Evolutionary conservation across 2,113 vertebrate genomes (phyloP).

Genomic region (Hippocampus zosterae): DNA sequence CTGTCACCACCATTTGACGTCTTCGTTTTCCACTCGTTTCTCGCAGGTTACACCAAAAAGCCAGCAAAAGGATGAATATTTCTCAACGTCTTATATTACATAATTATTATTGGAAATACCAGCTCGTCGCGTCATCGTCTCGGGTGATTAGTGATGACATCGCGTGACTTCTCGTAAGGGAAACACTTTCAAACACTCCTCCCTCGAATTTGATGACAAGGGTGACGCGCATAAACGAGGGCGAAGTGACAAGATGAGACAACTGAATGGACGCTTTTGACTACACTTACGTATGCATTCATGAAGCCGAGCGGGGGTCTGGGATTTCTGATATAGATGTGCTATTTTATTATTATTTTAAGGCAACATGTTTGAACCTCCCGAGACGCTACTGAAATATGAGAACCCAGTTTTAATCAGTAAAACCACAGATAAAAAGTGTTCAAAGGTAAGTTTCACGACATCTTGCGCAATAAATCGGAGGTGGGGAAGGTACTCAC

Average conservation of each 20-base stretch:
- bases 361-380: slow-evolving; percentile 74
- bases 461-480: background rate
- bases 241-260: background rate
- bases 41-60: background rate
- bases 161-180: background rate
- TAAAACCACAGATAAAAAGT: slow-evolving; percentile 75
- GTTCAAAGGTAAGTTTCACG: slow-evolving; percentile 72
- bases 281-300: slow-evolving; percentile 2
- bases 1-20: too few species aligned
- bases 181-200: slow-evolving; percentile 1
- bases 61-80: too few species aligned
- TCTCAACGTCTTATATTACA: background rate
- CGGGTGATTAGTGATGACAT: background rate
- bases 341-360: background rate
- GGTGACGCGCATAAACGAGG: background rate
- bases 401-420: slow-evolving; percentile 78
- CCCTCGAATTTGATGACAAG: background rate
- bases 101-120: background rate
- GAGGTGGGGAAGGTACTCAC: background rate
- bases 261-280: background rate
- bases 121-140: background rate
- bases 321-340: background rate
- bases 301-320: background rate
- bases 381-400: slow-evolving; percentile 84
- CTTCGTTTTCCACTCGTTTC: background rate